A percentile compares a stretch with the other conserved stretches of the same genome.
Conservation (phyloP, 2,113 vertebrate species). For the Colius striatus region DNA sequence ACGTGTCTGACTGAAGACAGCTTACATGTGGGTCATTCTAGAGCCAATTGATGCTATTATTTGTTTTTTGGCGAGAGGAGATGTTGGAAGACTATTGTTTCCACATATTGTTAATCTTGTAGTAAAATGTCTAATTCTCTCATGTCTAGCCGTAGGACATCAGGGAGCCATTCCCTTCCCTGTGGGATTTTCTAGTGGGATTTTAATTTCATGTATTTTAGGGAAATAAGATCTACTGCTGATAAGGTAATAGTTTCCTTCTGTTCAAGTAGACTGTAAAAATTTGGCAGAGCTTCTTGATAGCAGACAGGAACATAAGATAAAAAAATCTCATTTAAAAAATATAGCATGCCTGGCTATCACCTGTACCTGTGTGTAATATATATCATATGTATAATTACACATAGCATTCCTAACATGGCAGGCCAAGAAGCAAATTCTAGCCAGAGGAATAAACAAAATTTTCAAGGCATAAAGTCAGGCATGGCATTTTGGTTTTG, state of each 20-base stretch:
- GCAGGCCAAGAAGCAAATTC: neutral
- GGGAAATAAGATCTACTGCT: slow-evolving; percentile 43
- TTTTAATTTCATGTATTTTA: slow-evolving; percentile 46
- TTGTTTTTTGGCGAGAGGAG: slow-evolving; percentile 40
- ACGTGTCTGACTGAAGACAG: neutral
- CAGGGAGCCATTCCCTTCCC: neutral
- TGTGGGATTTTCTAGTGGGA: slow-evolving; percentile 15
- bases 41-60: neutral
- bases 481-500: neutral
- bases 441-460: neutral
- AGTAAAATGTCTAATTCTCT: slow-evolving; percentile 29
- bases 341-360: neutral
- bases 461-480: neutral
- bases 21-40: neutral
- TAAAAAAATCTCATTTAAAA: neutral
- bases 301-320: neutral
- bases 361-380: neutral
- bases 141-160: neutral
- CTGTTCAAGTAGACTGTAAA: slow-evolving; percentile 24
- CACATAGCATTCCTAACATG: neutral
- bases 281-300: slow-evolving; percentile 1
- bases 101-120: slow-evolving; percentile 42
- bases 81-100: slow-evolving; percentile 57
- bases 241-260: slow-evolving; percentile 65
- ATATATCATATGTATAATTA: neutral